These are phyloP conservation scores for Cotesia vestalis DNA, from an alignment of 1,140 invertebrate genomes.

Conservation along the genomic window DNA sequence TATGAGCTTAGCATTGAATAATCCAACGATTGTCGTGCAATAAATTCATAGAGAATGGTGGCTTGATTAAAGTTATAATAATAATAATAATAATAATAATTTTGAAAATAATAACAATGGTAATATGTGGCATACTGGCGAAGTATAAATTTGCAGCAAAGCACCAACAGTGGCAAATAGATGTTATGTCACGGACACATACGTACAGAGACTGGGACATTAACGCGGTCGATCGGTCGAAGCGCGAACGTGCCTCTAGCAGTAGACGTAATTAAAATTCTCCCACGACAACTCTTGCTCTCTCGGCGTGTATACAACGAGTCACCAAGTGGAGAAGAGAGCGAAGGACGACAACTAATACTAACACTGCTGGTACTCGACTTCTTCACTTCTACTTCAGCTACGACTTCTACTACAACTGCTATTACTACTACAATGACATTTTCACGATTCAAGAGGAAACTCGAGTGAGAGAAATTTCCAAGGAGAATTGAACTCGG, in stretches of 20 bases:
- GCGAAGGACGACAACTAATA: too few relatives aligned
- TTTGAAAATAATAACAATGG: background rate
- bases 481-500: slow-evolving; percentile 8
- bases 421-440: slow-evolving; percentile 4
- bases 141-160: background rate
- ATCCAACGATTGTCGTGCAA: slow-evolving; percentile 20
- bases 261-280: slow-evolving; percentile 22
- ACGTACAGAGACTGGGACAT: slow-evolving; percentile 8
- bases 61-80: slow-evolving; percentile 37
- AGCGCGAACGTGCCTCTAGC: slow-evolving; percentile 1
- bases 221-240: slow-evolving; percentile 17
- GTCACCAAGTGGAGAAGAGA: background rate
- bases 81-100: slow-evolving; percentile 11
- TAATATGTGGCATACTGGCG: background rate
- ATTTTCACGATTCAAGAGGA: background rate
- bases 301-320: background rate
- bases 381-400: too few relatives aligned
- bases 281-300: slow-evolving; percentile 5
- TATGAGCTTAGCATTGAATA: slow-evolving; percentile 23
- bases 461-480: slow-evolving; percentile 11
- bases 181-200: slow-evolving; percentile 5
- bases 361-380: too few relatives aligned
- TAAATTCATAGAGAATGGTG: slow-evolving; percentile 33
- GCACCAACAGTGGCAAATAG: background rate
- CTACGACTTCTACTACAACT: too few relatives aligned